Conservation (phyloP, 2,888 invertebrate genomes). For the Hesperia comma region DNA sequence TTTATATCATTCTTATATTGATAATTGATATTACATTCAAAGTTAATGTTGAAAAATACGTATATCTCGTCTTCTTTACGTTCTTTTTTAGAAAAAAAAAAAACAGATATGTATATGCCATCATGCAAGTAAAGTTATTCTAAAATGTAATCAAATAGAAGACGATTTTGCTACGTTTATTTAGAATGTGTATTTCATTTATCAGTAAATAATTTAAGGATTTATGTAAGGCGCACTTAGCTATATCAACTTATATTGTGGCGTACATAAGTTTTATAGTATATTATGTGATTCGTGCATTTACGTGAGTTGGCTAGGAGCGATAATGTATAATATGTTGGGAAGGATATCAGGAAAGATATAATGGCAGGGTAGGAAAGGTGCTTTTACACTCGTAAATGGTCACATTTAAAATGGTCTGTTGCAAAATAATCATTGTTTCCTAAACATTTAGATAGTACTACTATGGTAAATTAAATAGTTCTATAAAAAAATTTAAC, state of each 20-base stretch:
- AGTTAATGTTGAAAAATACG: too few relatives aligned
- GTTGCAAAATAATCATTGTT: slow-evolving; percentile 14
- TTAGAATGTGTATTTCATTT: too few relatives aligned
- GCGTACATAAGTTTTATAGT: too few relatives aligned
- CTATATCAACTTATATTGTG: too few relatives aligned
- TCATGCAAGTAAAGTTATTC: too few relatives aligned
- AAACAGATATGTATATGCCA: too few relatives aligned
- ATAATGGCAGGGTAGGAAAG: slow-evolving; percentile 28
- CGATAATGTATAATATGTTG: not conserved
- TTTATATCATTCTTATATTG: too few relatives aligned
- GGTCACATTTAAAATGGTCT: not conserved
- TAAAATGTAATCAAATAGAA: not conserved
- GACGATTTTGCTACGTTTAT: too few relatives aligned
- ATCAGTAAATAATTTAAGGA: not conserved
- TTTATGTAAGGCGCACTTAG: not conserved
- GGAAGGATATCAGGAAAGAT: not conserved
- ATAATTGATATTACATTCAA: too few relatives aligned
- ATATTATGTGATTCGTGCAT: not conserved
- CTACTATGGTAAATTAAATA: not conserved
- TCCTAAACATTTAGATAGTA: not conserved
- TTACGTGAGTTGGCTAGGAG: not conserved
- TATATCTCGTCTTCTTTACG: too few relatives aligned
- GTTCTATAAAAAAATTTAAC: too few relatives aligned
- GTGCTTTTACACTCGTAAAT: slow-evolving; percentile 19
- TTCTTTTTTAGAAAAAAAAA: too few relatives aligned